Percentiles rank a stretch among this genome's conserved stretches.
These are phyloP conservation scores for Drosophila seclusa DNA, from an alignment of 2,888 invertebrate genomes.

Conservation along the genomic window DNA sequence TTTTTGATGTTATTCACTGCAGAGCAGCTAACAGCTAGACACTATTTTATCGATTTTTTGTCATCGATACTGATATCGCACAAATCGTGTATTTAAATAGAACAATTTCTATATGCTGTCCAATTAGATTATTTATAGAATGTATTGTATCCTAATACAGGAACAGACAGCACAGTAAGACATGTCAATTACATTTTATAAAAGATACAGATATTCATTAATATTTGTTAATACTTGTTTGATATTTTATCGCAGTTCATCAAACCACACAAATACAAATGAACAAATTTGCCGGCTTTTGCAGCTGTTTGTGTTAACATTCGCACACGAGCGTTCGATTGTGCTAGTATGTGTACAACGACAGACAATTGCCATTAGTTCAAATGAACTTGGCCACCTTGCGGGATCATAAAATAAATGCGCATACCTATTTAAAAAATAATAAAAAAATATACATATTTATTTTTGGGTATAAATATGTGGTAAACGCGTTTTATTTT, in stretches of 20 bases:
- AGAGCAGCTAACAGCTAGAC: conserved; percentile 1
- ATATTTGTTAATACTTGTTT: neutral
- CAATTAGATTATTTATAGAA: conserved; percentile 13
- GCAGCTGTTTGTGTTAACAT: neutral
- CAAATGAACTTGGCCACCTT: conserved; percentile 44
- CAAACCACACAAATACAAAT: neutral
- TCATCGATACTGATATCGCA: conserved; percentile 12
- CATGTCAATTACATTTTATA: neutral
- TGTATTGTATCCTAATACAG: neutral
- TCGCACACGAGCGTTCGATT: neutral
- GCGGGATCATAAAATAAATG: conserved; percentile 17
- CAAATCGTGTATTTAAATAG: conserved; percentile 15
- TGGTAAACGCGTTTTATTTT: conserved; percentile 16
- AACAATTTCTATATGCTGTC: conserved; percentile 9
- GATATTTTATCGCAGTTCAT: neutral
- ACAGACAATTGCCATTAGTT: conserved; percentile 24
- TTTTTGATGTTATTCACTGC: conserved; percentile 20
- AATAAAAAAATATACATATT: too few relatives aligned
- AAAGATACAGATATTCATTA: conserved; percentile 6
- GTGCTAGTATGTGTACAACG: conserved; percentile 12
- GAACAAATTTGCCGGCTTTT: neutral
- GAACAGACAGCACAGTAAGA: neutral
- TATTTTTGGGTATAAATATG: conserved; percentile 30
- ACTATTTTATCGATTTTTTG: conserved; percentile 10
- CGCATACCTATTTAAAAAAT: too few relatives aligned